Base-by-base conservation (phyloP, 2,797 vertebrate species). In the Microchirus variegatus region DNA sequence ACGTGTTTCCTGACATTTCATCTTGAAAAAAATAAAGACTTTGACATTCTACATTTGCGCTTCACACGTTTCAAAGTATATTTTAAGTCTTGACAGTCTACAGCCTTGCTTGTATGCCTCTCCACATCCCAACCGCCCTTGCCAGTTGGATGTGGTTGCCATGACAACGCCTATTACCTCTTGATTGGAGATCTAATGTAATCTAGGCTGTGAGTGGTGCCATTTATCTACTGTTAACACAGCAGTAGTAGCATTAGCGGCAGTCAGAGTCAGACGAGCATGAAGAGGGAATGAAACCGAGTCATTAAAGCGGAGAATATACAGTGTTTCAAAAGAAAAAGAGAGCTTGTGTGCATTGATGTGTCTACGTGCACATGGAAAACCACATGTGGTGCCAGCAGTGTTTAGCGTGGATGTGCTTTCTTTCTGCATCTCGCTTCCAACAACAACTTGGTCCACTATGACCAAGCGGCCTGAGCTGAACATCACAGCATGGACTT, bases 101-200 rank as follows among this genome's bases (percentile, higher is more conserved):
- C 65, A 65, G 40, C 64, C 45, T 63, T 1, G 1, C 26, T 44
- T 11, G 1, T 31, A 10, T 14, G 2, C 37, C 9, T 16, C 26
- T 14, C 15, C 11, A 36, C 9, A 8, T 0, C 14, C 6, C 4
- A 0, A 41, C 26, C 55, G 57, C 42, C 11, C 26, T 3, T 53
- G 70, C 59, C 53, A 62, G 62, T 75, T 70, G 63, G 75, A 75
- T 72, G 53, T 5, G 45, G 79, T 85, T 80, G 48, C 73, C 79
- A 64, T 81, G 82, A 77, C 84, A 67, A 82, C 71, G 11, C n/a
- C 66, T 67, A 75, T 82, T 82, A 78, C 65, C 63, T 35, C 77
- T 73, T 85, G 73, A 88, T 82, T 83, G 73, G 66, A 66, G 75
- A 70, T 71, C 63, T 81, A 74, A 79, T 69, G 75, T 77, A 70